Evolutionary conservation across 2,113 vertebrate species (phyloP), one percentile per base, ranked within the genome.

Genomic region (Eudyptes chrysolophus): DNA sequence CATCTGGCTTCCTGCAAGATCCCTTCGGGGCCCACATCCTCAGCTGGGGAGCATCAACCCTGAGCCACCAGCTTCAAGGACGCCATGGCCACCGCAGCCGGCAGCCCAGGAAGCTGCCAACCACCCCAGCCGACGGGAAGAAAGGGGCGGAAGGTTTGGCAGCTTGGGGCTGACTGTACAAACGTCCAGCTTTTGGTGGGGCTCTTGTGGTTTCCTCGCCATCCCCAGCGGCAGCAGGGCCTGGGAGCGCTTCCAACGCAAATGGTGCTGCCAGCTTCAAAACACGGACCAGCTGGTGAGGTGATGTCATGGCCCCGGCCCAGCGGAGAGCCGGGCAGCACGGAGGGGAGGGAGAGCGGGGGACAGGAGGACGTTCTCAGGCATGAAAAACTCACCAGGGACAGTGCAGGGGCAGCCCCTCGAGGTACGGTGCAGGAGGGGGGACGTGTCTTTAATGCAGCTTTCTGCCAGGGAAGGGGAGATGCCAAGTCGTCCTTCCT

Each of bases 51-150:
- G 21, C 44, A 34, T 13, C 44, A 69, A 16, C 7, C 11, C 46
- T 2, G 1, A 58, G 19, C 26, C 77, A 36, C 25, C 7, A 3
- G 44, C 42, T 87, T 72, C 78, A 69, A 44, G 61, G 69, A 48
- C 4, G 16, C 3, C 1, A 5, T 2, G 19, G 32, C 29, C 2
- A 3, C 38, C 10, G 20, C 0, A 0, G 25, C 25, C 7, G 3
- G 46, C 18, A 66, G 60, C 42, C 72, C 36, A 52, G 20, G 42
- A 70, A 25, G 48, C 48, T 92, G n/a, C 32, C n/a, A 48, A 5
- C 26, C 29, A 34, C 25, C 8, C 5, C 1, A 1, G 25, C 16
- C 16, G 4, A 83, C 13, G 20, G 20, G 15, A 86, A 3, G n/a
- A 60, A 75, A 79, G 10, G 2, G 8, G 16, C 18, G 76, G 20